Conservation (phyloP, 2,113 vertebrate genomes). For the Microtus montanus region DNA sequence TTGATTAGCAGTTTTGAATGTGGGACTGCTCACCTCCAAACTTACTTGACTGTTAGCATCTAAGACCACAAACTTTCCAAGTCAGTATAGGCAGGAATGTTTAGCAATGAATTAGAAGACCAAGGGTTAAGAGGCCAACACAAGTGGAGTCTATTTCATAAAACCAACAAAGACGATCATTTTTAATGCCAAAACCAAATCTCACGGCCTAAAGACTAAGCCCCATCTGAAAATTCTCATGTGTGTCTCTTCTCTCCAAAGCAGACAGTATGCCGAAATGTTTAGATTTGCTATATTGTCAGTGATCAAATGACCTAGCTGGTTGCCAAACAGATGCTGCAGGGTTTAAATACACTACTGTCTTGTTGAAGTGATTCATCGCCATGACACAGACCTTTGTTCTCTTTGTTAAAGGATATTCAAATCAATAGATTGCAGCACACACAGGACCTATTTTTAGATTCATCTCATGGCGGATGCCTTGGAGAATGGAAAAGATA, state of each 20-base stretch:
- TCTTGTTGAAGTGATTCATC: not conserved
- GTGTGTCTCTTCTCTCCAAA: not conserved
- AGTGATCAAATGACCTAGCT: not conserved
- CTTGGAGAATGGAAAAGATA: not conserved
- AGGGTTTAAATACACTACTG: not conserved
- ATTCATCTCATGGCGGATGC: not conserved
- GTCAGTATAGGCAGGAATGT: not conserved
- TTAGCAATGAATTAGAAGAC: not conserved
- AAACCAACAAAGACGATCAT: not conserved
- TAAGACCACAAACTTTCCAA: not conserved
- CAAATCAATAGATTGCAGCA: not conserved
- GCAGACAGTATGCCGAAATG: not conserved
- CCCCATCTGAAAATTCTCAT: not conserved
- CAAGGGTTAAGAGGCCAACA: not conserved
- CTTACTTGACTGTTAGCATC: not conserved
- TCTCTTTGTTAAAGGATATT: not conserved
- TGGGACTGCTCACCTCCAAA: not conserved
- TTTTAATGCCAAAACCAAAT: not conserved
- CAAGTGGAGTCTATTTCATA: not conserved
- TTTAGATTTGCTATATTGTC: not conserved
- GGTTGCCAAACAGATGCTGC: not conserved
- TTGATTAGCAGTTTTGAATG: not conserved
- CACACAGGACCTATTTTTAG: conserved; percentile 20
- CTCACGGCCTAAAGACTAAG: not conserved
- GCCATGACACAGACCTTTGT: not conserved